phyloP scores from a whole-genome alignment of 2,797 vertebrate genomes.

The Phaenicophaeus curvirostris region DNA sequence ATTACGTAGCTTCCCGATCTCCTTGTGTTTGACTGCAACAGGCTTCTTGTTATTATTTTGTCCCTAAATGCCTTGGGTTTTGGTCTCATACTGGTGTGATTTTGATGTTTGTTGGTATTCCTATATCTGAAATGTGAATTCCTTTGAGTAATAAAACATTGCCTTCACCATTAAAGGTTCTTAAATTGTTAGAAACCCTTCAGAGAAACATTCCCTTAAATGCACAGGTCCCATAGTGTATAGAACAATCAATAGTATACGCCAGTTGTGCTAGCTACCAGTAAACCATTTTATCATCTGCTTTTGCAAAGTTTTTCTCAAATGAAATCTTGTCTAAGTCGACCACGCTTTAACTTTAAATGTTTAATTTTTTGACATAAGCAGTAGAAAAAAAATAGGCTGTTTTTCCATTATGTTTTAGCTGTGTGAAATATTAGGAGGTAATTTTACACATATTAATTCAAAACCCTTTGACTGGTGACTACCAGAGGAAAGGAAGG shows the following conservation, averaged over 20 bases:
- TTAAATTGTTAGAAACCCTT: not conserved
- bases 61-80: not conserved
- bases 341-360: not conserved
- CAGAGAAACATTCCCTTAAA: not conserved
- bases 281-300: not conserved
- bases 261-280: not conserved
- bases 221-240: not conserved
- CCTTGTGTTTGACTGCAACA: not conserved
- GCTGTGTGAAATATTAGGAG: not conserved
- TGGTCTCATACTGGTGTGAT: not conserved
- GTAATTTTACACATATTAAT: not conserved
- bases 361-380: not conserved
- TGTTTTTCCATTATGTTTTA: not conserved
- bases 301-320: not conserved
- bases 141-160: not conserved
- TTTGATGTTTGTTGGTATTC: not conserved
- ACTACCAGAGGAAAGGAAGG: not conserved
- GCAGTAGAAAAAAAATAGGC: not conserved
- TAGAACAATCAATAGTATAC: not conserved
- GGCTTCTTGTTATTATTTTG: not conserved
- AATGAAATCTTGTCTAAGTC: not conserved
- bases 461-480: not conserved
- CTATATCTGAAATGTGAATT: not conserved
- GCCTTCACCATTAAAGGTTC: not conserved
- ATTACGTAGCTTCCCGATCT: not conserved